A percentile compares a stretch with the other conserved stretches of the same genome.
phyloP scores from a whole-genome alignment of 1,140 invertebrate species.

The Octopus bimaculoides region DNA sequence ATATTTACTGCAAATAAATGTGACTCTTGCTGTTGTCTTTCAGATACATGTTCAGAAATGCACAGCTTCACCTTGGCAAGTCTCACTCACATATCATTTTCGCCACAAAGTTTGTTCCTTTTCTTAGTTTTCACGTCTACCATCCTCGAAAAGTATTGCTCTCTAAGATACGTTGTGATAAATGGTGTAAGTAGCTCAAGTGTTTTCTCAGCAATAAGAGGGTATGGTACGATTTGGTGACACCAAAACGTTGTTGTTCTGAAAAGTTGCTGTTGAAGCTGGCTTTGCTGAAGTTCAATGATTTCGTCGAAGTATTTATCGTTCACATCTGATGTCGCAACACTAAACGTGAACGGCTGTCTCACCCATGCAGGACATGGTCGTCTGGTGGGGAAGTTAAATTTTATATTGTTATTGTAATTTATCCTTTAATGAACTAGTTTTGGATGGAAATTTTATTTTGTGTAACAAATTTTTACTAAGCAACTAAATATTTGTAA shows the following conservation, averaged over 20 bases:
- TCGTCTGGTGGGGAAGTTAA: not conserved
- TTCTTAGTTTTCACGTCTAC: not conserved
- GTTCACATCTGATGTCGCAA: not conserved
- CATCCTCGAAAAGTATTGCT: slow-evolving; percentile 1
- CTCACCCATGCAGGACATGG: not conserved
- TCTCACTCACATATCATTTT: no score
- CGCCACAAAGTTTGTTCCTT: not conserved
- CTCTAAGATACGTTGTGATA: not conserved
- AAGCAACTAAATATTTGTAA: no score
- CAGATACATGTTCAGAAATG: no score
- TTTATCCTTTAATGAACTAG: no score
- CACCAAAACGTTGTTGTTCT: slow-evolving; percentile 7
- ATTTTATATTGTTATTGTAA: no score
- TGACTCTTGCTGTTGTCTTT: not conserved
- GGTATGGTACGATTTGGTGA: not conserved
- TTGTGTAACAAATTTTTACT: no score
- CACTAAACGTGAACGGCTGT: not conserved
- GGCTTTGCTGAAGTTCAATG: not conserved
- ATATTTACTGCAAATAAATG: not conserved
- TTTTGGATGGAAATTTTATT: no score
- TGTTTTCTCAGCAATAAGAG: not conserved
- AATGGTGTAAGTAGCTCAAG: not conserved
- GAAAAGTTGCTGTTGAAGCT: not conserved
- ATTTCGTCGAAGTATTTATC: not conserved
- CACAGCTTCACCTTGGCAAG: no score